Evolutionary conservation across 2,888 invertebrate genomes (phyloP).

Genomic region (Thereva unica): DNA sequence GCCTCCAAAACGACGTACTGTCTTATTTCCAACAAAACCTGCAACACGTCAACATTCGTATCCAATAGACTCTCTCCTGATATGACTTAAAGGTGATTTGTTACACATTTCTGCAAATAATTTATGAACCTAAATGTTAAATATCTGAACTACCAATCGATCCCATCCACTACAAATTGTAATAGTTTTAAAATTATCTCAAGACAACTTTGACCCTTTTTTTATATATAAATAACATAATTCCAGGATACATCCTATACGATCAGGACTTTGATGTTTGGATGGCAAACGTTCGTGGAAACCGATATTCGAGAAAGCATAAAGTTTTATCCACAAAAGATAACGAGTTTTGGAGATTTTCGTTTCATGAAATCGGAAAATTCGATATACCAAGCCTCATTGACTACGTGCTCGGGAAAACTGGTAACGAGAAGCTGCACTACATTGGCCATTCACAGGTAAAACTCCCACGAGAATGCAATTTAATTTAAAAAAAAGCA

Average conservation of each 20-base stretch:
- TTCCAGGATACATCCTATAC: constrained; percentile 56
- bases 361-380: constrained; percentile 57
- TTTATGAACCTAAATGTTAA: too few species aligned
- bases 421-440: constrained; percentile 52
- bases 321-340: constrained; percentile 53
- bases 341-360: constrained; percentile 57
- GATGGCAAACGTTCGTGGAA: constrained; percentile 58
- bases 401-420: constrained; percentile 53
- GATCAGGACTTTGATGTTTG: constrained; percentile 58
- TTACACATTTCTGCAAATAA: too few species aligned
- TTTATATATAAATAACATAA: background rate
- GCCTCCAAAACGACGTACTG: too few species aligned
- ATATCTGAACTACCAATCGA: too few species aligned
- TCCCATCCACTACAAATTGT: background rate
- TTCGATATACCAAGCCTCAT: constrained; percentile 57
- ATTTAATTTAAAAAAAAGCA: background rate
- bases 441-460: constrained; percentile 58
- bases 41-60: too few species aligned
- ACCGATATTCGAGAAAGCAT: constrained; percentile 57
- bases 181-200: background rate
- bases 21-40: too few species aligned
- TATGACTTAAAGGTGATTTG: too few species aligned
- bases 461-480: background rate
- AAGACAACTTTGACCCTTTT: background rate
- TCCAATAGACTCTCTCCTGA: too few species aligned